phyloP scores from a whole-genome alignment of 2,113 vertebrate species.

The Cinclus mexicanus region DNA sequence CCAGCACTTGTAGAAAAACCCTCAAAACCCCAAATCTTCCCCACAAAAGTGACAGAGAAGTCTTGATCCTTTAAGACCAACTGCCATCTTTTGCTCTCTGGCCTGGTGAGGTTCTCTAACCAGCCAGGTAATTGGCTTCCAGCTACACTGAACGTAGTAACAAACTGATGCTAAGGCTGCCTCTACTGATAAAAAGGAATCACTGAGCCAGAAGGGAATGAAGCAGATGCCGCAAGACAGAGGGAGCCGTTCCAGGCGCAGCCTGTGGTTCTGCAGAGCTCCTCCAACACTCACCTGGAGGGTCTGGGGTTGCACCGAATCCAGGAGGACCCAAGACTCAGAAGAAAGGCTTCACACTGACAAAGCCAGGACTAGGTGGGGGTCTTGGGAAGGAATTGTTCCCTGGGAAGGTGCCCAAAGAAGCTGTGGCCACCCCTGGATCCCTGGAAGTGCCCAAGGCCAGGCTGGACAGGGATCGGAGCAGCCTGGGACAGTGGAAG shows the following conservation, averaged over 20 bases:
- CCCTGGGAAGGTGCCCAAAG: neutral
- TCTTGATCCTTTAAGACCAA: neutral
- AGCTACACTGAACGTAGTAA: neutral
- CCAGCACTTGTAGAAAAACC: neutral
- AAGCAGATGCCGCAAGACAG: neutral
- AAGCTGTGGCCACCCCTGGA: neutral
- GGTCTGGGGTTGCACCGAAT: accelerated
- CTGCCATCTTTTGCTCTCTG: neutral
- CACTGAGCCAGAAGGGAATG: neutral
- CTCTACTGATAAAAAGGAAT: too few species aligned
- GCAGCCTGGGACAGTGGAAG: neutral
- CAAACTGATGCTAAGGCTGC: neutral
- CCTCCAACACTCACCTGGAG: neutral
- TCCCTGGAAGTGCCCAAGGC: neutral
- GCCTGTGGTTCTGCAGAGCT: neutral
- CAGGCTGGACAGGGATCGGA: neutral
- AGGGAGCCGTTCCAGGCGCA: neutral
- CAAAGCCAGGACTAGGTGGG: neutral
- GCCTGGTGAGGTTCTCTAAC: neutral
- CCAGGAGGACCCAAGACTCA: neutral
- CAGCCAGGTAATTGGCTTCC: neutral
- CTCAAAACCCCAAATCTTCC: neutral
- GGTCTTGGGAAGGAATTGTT: neutral
- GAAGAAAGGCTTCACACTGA: neutral
- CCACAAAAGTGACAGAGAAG: neutral